These are phyloP conservation scores for Phylloscopus trochilus DNA, from an alignment of 2,113 vertebrate genomes.

Conservation along the genomic window DNA sequence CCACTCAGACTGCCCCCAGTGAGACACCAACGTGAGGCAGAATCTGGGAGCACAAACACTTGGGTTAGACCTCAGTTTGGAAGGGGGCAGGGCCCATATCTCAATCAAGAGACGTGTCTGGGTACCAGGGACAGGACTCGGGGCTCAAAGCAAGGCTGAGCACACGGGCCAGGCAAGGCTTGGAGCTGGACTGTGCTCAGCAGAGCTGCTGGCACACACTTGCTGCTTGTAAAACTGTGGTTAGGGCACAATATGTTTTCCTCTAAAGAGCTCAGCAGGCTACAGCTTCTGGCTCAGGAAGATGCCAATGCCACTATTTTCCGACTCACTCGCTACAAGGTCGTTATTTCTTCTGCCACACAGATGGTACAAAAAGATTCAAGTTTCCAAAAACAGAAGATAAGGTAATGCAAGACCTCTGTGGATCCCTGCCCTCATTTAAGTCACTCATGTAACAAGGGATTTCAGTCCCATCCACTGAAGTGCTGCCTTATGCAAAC, in stretches of 20 bases:
- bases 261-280: neutral
- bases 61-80: neutral
- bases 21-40: neutral
- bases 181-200: neutral
- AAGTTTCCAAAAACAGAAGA: neutral
- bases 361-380: neutral
- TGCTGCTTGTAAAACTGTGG: neutral
- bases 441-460: neutral
- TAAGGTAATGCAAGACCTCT: neutral
- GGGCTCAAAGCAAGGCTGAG: neutral
- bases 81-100: neutral
- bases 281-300: neutral
- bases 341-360: neutral
- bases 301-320: neutral
- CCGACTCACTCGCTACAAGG: neutral
- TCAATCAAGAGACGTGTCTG: neutral
- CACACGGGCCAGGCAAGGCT: neutral
- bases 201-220: neutral
- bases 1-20: neutral
- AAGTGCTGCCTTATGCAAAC: neutral
- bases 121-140: neutral
- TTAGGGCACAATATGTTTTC: neutral
- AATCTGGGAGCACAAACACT: neutral
- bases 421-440: neutral
- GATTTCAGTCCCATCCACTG: rapidly evolving